Percentiles rank a stretch among this genome's conserved stretches.
Conservation (phyloP, 2,113 vertebrate species). For the Sapayoa aenigma region DNA sequence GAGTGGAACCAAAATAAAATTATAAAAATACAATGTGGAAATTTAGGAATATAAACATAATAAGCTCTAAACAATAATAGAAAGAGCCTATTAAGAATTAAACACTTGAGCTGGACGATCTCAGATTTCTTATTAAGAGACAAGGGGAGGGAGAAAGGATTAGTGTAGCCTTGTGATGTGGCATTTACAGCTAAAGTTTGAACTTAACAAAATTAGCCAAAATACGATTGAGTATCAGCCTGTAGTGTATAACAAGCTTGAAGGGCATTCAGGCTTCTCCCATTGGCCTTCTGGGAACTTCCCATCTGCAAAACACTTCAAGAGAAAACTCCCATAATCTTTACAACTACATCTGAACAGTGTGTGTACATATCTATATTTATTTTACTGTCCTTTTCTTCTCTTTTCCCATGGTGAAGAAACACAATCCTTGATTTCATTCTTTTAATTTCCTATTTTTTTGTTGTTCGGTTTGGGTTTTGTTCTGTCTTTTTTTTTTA, state of each 20-base stretch:
- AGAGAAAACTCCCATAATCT: background rate
- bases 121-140: background rate
- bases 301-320: constrained; percentile 46
- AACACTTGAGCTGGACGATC: constrained; percentile 2
- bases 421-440: background rate
- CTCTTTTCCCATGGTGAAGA: background rate
- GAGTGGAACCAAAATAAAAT: constrained; percentile 53
- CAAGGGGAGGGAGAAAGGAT: background rate
- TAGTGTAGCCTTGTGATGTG: constrained; percentile 60
- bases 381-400: constrained; percentile 1
- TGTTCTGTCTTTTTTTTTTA: background rate
- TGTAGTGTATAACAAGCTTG: background rate
- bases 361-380: background rate
- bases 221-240: constrained; percentile 13
- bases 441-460: background rate
- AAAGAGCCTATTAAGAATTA: constrained; percentile 13
- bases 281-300: constrained; percentile 15
- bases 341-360: background rate
- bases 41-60: constrained; percentile 52
- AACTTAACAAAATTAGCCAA: constrained; percentile 56
- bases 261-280: constrained; percentile 23
- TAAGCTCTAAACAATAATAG: constrained; percentile 42
- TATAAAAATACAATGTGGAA: constrained; percentile 52
- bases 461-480: background rate
- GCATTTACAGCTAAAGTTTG: constrained; percentile 44